phyloP scores from a whole-genome alignment of 2,888 invertebrate species.

The Podotricha telesiphe region DNA sequence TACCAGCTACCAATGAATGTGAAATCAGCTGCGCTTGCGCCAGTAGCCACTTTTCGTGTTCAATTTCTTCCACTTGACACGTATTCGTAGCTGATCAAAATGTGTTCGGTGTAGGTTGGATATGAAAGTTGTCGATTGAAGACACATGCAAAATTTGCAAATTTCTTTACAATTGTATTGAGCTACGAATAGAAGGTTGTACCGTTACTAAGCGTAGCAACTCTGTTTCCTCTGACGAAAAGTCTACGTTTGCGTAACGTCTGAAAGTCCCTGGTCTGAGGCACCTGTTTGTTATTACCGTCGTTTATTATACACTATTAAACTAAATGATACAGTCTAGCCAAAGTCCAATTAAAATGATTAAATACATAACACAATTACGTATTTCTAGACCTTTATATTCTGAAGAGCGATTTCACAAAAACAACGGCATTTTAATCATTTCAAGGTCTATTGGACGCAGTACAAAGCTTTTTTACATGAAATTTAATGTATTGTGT shows the following conservation, averaged over 20 bases:
- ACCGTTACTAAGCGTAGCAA: too few relatives aligned
- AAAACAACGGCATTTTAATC: neutral
- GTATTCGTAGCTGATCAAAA: too few relatives aligned
- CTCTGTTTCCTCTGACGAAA: too few relatives aligned
- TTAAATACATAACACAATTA: neutral
- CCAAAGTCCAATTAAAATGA: neutral
- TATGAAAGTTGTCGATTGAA: too few relatives aligned
- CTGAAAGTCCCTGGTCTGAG: neutral
- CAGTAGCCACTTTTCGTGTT: too few relatives aligned
- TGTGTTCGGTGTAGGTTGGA: too few relatives aligned
- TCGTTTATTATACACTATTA: neutral
- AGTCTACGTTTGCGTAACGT: neutral
- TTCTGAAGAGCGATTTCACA: neutral
- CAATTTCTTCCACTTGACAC: too few relatives aligned
- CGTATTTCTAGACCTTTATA: neutral
- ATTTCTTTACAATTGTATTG: too few relatives aligned
- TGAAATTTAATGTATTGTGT: neutral
- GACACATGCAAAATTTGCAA: too few relatives aligned
- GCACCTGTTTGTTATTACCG: neutral
- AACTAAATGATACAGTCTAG: neutral
- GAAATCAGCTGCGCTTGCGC: too few relatives aligned
- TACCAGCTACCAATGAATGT: too few relatives aligned
- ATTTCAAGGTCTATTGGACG: neutral
- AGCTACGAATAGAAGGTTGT: too few relatives aligned
- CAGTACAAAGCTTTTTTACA: neutral